Conservation (phyloP, 2,797 vertebrate species). For the Rachycentron canadum region DNA sequence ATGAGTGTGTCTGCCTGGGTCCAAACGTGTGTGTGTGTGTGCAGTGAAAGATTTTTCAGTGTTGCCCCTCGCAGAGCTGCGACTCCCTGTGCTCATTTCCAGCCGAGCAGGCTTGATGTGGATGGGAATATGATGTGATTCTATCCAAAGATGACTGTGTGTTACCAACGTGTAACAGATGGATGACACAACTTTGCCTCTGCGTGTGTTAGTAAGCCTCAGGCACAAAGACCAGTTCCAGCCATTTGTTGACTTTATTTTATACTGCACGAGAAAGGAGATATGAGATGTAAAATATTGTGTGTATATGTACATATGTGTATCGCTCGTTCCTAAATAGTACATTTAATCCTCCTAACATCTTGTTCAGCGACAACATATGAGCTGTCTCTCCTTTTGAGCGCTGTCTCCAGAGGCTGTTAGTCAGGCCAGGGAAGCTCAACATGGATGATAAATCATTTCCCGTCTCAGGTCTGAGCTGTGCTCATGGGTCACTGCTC, state of each 20-base stretch:
- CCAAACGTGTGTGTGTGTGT: not conserved
- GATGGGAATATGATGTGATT: slow-evolving; percentile 22
- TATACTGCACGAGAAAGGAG: slow-evolving; percentile 15
- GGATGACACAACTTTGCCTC: slow-evolving; percentile 3
- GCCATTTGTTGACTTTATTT: slow-evolving; percentile 30
- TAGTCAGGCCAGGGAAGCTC: not conserved
- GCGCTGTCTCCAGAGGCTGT: slow-evolving; percentile 40
- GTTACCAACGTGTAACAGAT: slow-evolving; percentile 11
- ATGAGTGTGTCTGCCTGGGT: not conserved
- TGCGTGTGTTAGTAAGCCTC: slow-evolving; percentile 9
- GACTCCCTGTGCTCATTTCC: slow-evolving; percentile 25
- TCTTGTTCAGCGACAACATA: slow-evolving; percentile 43
- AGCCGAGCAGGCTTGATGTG: slow-evolving; percentile 38
- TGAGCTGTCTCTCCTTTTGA: slow-evolving; percentile 41
- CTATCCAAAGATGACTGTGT: slow-evolving; percentile 15
- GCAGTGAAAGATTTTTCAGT: not conserved
- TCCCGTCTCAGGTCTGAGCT: slow-evolving; percentile 65
- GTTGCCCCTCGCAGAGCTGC: slow-evolving; percentile 26
- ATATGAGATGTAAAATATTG: slow-evolving; percentile 8
- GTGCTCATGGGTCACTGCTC: slow-evolving; percentile 62
- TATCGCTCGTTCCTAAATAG: not conserved
- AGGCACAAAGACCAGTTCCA: slow-evolving; percentile 33
- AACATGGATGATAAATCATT: slow-evolving; percentile 66
- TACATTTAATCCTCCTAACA: not conserved
- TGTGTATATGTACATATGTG: not conserved